phyloP scores from a whole-genome alignment of 2,888 invertebrate genomes.

The Melitaea athalia region DNA sequence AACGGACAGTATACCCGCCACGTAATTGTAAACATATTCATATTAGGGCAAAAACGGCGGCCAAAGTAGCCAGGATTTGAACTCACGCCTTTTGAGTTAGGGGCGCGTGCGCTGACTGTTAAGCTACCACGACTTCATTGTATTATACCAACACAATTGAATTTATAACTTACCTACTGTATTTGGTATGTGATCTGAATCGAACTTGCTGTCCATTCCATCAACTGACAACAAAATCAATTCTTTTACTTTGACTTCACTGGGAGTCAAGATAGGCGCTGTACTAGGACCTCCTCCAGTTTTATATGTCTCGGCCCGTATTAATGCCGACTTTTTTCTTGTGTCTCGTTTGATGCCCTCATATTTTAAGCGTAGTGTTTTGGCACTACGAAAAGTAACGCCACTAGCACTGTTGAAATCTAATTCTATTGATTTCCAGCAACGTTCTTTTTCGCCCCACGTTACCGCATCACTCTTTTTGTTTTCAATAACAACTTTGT shows the following conservation, averaged over 20 bases:
- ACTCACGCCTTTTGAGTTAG: too few relatives aligned
- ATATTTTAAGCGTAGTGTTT: conserved; percentile 6
- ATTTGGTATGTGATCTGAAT: not conserved
- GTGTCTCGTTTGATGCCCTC: conserved; percentile 4
- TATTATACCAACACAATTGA: not conserved
- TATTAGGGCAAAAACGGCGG: too few relatives aligned
- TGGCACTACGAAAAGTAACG: not conserved
- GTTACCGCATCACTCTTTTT: conserved; percentile 9
- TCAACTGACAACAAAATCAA: conserved; percentile 1
- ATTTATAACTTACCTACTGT: not conserved
- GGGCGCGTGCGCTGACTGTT: too few relatives aligned
- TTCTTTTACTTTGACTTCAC: conserved; percentile 7
- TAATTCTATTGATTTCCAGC: conserved; percentile 5
- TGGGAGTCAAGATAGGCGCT: not conserved
- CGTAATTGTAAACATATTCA: too few relatives aligned
- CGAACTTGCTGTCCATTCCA: not conserved
- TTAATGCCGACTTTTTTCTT: not conserved
- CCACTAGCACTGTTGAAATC: not conserved
- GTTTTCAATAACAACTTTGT: conserved; percentile 13
- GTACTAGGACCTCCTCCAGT: not conserved
- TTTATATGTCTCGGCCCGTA: not conserved
- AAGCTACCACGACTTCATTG: not conserved
- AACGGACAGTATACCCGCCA: too few relatives aligned
- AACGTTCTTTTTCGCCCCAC: conserved; percentile 7
- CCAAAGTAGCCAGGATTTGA: too few relatives aligned